Evolutionary conservation across 2,888 invertebrate species (phyloP).

Genomic region (Drosophila picticornis): DNA sequence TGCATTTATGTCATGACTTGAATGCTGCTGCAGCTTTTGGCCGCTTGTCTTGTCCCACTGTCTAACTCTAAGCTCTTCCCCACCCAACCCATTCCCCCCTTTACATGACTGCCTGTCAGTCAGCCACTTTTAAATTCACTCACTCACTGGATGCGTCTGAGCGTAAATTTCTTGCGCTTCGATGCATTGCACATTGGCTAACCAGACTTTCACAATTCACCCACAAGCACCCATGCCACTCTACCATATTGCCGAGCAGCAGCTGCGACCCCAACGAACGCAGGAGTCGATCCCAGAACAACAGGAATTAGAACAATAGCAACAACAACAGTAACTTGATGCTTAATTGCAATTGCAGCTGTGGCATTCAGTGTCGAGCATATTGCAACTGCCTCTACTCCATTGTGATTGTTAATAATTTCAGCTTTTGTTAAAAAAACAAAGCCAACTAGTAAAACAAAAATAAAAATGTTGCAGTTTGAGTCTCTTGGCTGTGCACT

Average conservation of each 20-base stretch:
- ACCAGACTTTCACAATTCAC: slow-evolving; percentile 60
- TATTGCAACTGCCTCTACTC: slow-evolving; percentile 39
- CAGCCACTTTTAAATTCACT: slow-evolving; percentile 63
- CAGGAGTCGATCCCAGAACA: slow-evolving; percentile 15
- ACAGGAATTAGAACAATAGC: slow-evolving; percentile 1
- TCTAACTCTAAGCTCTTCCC: slow-evolving; percentile 48
- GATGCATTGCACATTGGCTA: slow-evolving; percentile 62
- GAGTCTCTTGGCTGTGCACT: background rate
- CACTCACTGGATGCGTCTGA: slow-evolving; percentile 68
- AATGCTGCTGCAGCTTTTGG: slow-evolving; percentile 35
- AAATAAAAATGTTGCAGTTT: background rate
- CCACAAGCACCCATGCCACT: background rate
- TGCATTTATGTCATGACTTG: slow-evolving; percentile 65
- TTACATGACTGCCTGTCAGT: slow-evolving; percentile 37
- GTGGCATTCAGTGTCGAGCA: slow-evolving; percentile 48
- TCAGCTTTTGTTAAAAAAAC: slow-evolving; percentile 48
- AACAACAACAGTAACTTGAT: slow-evolving; percentile 9
- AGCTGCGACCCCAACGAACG: slow-evolving; percentile 11
- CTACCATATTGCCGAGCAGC: background rate
- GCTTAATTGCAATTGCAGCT: slow-evolving; percentile 48
- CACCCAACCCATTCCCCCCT: background rate
- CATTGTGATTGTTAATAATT: slow-evolving; percentile 75
- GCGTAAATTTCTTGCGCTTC: slow-evolving; percentile 71
- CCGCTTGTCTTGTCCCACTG: slow-evolving; percentile 57
- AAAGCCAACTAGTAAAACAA: background rate